These are phyloP conservation scores for Drosophila obscura DNA, from an alignment of 1,140 invertebrate genomes.

Conservation along the genomic window DNA sequence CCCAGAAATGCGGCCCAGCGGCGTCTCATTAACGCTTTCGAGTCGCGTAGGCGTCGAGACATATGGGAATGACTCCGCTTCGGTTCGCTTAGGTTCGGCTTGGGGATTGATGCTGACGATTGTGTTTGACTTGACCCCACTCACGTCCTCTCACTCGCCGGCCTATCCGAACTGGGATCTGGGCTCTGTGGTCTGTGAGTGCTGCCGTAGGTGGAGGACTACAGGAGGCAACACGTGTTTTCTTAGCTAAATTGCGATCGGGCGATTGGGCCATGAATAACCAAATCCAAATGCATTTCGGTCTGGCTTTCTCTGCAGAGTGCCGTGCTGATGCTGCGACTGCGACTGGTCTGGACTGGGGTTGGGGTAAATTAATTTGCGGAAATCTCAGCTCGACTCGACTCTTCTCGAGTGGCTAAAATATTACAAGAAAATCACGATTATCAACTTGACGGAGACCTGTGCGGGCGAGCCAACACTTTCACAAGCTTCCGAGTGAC, in stretches of 20 bases:
- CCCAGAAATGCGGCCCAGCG: conserved; percentile 18
- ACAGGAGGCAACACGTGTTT: conserved; percentile 35
- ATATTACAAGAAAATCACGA: conserved; percentile 76
- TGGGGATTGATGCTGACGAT: conserved; percentile 58
- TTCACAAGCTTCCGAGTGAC: conserved; percentile 50
- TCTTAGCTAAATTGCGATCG: conserved; percentile 42
- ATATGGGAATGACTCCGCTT: conserved; percentile 22
- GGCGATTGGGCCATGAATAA: conserved; percentile 27
- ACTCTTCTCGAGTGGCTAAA: conserved; percentile 58
- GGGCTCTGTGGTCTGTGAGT: background rate
- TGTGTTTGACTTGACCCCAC: conserved; percentile 45
- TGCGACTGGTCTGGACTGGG: background rate
- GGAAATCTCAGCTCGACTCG: conserved; percentile 28
- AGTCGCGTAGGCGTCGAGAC: conserved; percentile 48
- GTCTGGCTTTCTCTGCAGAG: conserved; percentile 34
- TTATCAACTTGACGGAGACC: conserved; percentile 58
- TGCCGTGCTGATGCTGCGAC: conserved; percentile 1
- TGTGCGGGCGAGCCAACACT: conserved; percentile 24
- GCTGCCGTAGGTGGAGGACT: background rate
- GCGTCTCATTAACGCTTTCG: conserved; percentile 71
- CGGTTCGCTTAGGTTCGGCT: conserved; percentile 12
- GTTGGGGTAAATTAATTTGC: conserved; percentile 48
- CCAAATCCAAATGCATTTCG: conserved; percentile 31
- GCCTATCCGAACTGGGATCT: conserved; percentile 14
- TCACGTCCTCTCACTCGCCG: conserved; percentile 39